Conservation (phyloP, 2,113 vertebrate species). For the Phasianus colchicus region DNA sequence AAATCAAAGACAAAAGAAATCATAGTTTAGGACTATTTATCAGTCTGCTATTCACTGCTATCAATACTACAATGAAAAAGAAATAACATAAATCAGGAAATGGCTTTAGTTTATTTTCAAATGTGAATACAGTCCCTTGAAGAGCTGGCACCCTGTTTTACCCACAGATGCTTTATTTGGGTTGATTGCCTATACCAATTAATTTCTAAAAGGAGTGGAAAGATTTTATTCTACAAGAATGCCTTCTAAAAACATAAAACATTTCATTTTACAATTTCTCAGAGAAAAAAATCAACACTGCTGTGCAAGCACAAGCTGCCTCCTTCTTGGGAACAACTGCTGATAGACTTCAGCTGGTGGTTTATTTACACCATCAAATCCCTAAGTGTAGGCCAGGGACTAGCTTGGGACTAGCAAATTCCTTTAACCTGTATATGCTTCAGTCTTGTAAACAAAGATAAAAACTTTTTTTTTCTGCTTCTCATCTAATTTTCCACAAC, state of each 20-base stretch:
- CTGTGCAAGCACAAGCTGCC: not conserved
- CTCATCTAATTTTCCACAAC: not conserved
- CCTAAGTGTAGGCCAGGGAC: not conserved
- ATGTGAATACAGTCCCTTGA: not conserved
- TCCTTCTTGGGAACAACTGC: not conserved
- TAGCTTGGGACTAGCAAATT: not conserved
- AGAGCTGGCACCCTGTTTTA: not conserved
- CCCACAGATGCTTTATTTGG: not conserved
- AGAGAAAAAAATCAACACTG: not conserved
- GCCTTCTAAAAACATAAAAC: not conserved
- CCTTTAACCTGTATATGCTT: not conserved
- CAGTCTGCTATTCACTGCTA: not conserved
- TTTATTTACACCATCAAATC: not conserved
- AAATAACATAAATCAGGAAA: not conserved
- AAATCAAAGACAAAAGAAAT: not conserved
- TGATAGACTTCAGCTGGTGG: not conserved
- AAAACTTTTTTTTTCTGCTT: not conserved
- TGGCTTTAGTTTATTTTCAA: not conserved
- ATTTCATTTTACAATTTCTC: not conserved
- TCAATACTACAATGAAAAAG: not conserved
- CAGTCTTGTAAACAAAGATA: not conserved
- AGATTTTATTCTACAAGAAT: not conserved
- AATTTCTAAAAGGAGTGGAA: not conserved
- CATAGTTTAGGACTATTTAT: not conserved
- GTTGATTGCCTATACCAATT: not conserved